phyloP scores from a whole-genome alignment of 2,888 invertebrate genomes.

The Blastobasis lacticolella region DNA sequence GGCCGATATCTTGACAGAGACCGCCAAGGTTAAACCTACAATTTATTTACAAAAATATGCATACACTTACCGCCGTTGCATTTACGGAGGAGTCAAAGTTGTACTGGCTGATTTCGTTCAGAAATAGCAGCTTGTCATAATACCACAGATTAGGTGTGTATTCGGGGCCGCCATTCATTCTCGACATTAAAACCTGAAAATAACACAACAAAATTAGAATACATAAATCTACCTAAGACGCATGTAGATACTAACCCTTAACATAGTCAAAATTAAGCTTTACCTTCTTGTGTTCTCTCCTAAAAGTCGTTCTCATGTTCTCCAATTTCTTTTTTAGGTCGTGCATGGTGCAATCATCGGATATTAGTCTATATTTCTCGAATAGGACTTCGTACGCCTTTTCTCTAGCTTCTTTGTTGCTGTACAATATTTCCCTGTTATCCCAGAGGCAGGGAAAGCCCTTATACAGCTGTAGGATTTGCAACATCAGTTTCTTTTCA shows the following conservation, averaged over 20 bases:
- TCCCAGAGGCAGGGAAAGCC: slow-evolving; percentile 23
- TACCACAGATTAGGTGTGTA: slow-evolving; percentile 14
- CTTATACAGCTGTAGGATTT: slow-evolving; percentile 13
- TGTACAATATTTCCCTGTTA: slow-evolving; percentile 14
- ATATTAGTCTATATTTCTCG: slow-evolving; percentile 14
- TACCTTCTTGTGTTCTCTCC: slow-evolving; percentile 24
- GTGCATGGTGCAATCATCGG: slow-evolving; percentile 6
- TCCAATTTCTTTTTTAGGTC: slow-evolving; percentile 24
- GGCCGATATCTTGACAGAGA: too few relatives aligned
- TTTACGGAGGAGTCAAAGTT: too few relatives aligned
- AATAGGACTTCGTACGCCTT: slow-evolving; percentile 15
- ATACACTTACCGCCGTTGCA: too few relatives aligned
- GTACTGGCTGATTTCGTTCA: slow-evolving; percentile 7
- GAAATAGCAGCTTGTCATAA: slow-evolving; percentile 13
- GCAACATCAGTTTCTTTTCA: slow-evolving; percentile 1
- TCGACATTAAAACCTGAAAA: slow-evolving; percentile 7
- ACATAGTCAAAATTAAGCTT: background rate
- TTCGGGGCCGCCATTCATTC: background rate
- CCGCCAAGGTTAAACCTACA: too few relatives aligned
- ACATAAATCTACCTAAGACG: background rate
- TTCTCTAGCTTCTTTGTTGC: slow-evolving; percentile 10
- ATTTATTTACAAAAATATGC: too few relatives aligned
- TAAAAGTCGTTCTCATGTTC: slow-evolving; percentile 22
- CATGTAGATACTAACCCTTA: background rate
- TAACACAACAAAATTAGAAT: background rate